phyloP scores from a whole-genome alignment of 2,888 invertebrate genomes.

The Tachina lurida region DNA sequence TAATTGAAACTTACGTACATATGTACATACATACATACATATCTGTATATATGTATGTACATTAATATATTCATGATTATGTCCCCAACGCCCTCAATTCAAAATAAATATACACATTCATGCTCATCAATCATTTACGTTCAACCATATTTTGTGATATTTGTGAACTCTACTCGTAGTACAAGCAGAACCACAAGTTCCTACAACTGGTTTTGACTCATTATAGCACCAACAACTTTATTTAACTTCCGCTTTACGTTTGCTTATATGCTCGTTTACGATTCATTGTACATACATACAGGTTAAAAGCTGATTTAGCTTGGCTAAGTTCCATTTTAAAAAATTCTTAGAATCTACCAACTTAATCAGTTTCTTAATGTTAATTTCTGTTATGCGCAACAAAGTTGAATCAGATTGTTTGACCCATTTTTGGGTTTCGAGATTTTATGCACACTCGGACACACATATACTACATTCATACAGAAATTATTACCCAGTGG shows the following conservation, averaged over 20 bases:
- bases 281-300: constrained; percentile 21
- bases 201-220: constrained; percentile 33
- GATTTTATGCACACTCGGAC: too few species aligned
- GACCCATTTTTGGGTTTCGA: too few species aligned
- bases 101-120: constrained; percentile 38
- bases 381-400: too few species aligned
- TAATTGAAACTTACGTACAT: neutral
- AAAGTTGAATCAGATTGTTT: too few species aligned
- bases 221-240: constrained; percentile 19
- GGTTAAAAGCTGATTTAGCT: too few species aligned
- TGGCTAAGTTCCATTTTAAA: too few species aligned
- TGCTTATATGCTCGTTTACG: constrained; percentile 38
- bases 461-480: too few species aligned
- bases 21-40: too few species aligned
- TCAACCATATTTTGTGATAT: constrained; percentile 25
- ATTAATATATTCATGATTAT: constrained; percentile 54
- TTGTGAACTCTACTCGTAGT: constrained; percentile 8
- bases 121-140: constrained; percentile 11
- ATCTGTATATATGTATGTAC: too few species aligned
- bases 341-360: too few species aligned
- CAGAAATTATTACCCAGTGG: too few species aligned
- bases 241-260: constrained; percentile 44
- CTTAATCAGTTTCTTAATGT: too few species aligned
- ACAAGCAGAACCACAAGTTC: constrained; percentile 11
- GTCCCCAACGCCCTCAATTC: constrained; percentile 69